Conservation (phyloP, 92 coral and sea anemone species). For the Siderastrea siderea region DNA sequence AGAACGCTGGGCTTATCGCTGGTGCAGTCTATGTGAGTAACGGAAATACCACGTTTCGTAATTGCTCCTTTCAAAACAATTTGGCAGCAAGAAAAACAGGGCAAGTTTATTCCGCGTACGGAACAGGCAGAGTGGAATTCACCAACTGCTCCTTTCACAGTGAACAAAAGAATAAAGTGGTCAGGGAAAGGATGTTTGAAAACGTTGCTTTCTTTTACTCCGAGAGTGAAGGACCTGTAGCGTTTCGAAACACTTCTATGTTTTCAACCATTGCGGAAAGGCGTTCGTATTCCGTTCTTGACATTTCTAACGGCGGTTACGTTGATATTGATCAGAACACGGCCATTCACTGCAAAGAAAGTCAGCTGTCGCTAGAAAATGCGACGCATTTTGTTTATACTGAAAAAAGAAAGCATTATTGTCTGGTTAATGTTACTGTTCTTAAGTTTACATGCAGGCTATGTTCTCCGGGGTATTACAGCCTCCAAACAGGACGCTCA, state of each 20-base stretch:
- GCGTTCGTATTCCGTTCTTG: constrained; percentile 23
- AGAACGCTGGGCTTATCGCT: constrained; percentile 37
- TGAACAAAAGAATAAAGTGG: not conserved
- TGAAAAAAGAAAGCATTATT: constrained; percentile 3
- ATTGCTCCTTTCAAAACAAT: constrained; percentile 69
- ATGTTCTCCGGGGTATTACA: constrained; percentile 67
- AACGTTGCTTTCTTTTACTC: constrained; percentile 46
- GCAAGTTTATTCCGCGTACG: constrained; percentile 44
- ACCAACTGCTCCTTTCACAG: constrained; percentile 23
- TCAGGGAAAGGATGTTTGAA: not conserved
- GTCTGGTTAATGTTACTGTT: constrained; percentile 49
- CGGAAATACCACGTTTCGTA: constrained; percentile 45
- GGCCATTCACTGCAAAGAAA: constrained; percentile 56
- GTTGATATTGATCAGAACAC: constrained; percentile 53
- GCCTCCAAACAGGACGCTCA: constrained; percentile 67
- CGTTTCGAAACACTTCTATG: constrained; percentile 41
- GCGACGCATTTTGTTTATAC: constrained; percentile 42
- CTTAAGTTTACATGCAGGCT: constrained; percentile 52
- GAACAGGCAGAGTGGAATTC: constrained; percentile 48
- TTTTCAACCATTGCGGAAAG: constrained; percentile 1
- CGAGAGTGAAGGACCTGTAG: constrained; percentile 47
- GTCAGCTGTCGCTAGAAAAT: constrained; percentile 62
- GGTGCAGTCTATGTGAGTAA: constrained; percentile 56
- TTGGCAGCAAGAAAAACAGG: constrained; percentile 14
- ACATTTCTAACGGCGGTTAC: constrained; percentile 65